Conservation (phyloP, 1,140 invertebrate genomes). For the Plutomurus gul region DNA sequence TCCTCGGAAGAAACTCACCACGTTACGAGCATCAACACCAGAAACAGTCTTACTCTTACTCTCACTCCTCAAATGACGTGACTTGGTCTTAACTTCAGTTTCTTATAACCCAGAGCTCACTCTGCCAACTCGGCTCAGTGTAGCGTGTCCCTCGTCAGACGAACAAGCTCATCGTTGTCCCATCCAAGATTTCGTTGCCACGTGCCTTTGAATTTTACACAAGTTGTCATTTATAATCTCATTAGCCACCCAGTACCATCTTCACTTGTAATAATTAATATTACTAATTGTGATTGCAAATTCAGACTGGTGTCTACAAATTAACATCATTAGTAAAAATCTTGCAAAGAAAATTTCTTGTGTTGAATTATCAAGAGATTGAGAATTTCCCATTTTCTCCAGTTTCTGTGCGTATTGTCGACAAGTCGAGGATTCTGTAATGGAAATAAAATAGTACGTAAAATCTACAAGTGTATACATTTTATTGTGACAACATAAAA, state of each 20-base stretch:
- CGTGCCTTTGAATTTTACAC: neutral
- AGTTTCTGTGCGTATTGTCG: no score
- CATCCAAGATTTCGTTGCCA: neutral
- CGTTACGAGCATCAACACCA: no score
- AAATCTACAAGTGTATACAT: no score
- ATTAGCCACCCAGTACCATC: neutral
- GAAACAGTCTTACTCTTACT: neutral
- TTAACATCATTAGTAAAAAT: no score
- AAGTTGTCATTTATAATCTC: neutral
- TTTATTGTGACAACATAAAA: no score
- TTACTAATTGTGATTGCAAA: no score
- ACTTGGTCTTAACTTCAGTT: neutral
- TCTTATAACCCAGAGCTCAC: slow-evolving; percentile 10
- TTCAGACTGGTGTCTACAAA: no score
- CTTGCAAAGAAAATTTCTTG: no score
- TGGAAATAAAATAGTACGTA: no score
- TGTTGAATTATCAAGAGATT: no score
- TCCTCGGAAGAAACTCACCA: neutral
- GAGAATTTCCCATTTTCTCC: no score
- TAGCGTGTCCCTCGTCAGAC: slow-evolving; percentile 12
- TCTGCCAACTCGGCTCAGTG: slow-evolving; percentile 24
- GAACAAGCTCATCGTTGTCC: slow-evolving; percentile 12
- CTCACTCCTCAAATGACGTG: neutral
- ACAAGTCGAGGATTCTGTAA: no score
- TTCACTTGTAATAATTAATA: neutral